phyloP scores from a whole-genome alignment of 2,797 vertebrate species.

The Rhyacichthys aspro region DNA sequence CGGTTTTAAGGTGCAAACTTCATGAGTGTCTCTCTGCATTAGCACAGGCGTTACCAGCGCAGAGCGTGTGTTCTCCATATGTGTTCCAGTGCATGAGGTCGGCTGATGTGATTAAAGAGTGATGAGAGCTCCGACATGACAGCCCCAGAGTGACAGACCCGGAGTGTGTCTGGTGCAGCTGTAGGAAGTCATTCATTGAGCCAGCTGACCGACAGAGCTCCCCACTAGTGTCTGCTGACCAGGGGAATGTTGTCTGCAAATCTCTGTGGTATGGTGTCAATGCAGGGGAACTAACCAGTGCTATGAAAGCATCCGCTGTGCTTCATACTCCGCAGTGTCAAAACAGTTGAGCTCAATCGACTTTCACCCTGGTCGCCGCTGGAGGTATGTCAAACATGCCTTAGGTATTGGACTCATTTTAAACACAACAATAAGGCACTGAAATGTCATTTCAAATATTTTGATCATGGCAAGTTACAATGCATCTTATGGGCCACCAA shows the following conservation, averaged over 20 bases:
- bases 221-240: constrained; percentile 24
- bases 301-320: constrained; percentile 49
- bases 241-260: constrained; percentile 63
- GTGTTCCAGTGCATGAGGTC: constrained; percentile 31
- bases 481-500: constrained; percentile 25
- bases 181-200: constrained; percentile 77
- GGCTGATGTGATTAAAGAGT: constrained; percentile 54
- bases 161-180: constrained; percentile 68
- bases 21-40: constrained; percentile 6
- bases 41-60: constrained; percentile 3
- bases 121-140: constrained; percentile 55
- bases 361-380: constrained; percentile 28
- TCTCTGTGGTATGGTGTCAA: constrained; percentile 66
- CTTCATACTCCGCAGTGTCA: constrained; percentile 42
- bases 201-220: constrained; percentile 54
- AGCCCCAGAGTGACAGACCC: constrained; percentile 32
- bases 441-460: constrained; percentile 16
- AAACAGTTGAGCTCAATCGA: constrained; percentile 48
- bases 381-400: constrained; percentile 49
- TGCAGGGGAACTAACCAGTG: constrained; percentile 52
- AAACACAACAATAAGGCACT: constrained; percentile 6
- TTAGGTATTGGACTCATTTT: constrained; percentile 29
- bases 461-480: constrained; percentile 4
- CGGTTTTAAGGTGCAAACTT: constrained; percentile 12
- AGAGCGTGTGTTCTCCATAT: constrained; percentile 31